Base-by-base conservation (phyloP, 2,888 invertebrate species). In the Sceliomorpha sp. region DNA sequence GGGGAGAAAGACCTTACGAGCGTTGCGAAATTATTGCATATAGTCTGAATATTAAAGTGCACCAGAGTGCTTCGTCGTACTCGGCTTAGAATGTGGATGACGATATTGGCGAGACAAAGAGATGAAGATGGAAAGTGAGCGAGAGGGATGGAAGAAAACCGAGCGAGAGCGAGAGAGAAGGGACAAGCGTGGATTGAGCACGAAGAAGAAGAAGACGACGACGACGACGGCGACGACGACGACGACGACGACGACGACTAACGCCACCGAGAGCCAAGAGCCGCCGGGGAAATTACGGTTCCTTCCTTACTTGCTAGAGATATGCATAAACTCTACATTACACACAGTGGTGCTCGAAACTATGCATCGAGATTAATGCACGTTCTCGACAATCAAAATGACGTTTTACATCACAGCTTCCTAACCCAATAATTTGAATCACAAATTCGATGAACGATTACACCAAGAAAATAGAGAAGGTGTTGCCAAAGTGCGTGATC, bases 231-330 rank as follows among this genome's bases (percentile, higher is more conserved):
- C 70, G 78, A 81, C 82, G 82, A 82, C 85, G n/a, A n/a, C n/a
- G 74, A 67, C 45, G 64, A 53, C 48, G 56, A 58, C 70, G 67
- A 70, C 70, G 79, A 81, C 82, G 82, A 82, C 85, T 83, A 86
- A 86, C 85, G 84, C 84, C 82, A 86, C 82, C 78, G 80, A 82
- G 82, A 83, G 77, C 77, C 82, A 74, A 80, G 78, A 85, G 85
- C 85, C 87, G 88, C 87, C 88, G 84, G 87, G 87, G 88, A 88
- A 88, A 88, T 88, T 87, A 87, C 83, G 80, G 79, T 81, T 85
- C 76, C 84, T 84, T 83, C 81, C 82, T 84, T 83, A 81, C 81
- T 83, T 81, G 77, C 79, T 36, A 36, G 62, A 83, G 80, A 85
- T 86, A 88, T 86, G 86, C 84, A 86, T 85, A 86, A 85, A 85